Conservation (phyloP, 2,888 invertebrate species). For the Celastrina argiolus region DNA sequence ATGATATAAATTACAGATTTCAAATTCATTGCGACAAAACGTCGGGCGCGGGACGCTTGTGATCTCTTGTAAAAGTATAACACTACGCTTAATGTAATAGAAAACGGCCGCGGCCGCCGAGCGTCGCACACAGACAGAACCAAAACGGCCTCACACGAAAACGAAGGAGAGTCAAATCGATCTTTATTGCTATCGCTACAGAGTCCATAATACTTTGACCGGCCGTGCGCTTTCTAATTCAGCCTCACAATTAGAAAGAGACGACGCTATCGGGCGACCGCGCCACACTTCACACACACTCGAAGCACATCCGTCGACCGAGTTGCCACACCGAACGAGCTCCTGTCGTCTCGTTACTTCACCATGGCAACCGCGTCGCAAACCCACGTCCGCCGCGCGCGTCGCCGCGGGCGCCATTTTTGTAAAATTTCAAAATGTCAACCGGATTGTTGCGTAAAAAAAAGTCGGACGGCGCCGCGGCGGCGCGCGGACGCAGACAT, state of each 20-base stretch:
- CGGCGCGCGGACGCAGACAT: constrained; percentile 21
- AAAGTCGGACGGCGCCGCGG: constrained; percentile 9
- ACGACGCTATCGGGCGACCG: constrained; percentile 57
- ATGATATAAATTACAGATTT: not conserved
- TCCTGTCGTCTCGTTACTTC: constrained; percentile 4
- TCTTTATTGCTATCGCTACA: constrained; percentile 68
- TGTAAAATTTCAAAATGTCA: constrained; percentile 22
- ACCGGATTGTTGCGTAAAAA: constrained; percentile 6
- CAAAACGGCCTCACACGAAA: constrained; percentile 47
- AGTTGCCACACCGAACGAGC: constrained; percentile 27
- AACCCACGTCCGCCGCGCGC: not conserved
- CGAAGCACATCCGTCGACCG: constrained; percentile 24
- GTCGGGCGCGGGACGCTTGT: constrained; percentile 54
- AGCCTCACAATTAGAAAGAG: constrained; percentile 76
- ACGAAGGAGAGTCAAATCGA: constrained; percentile 45
- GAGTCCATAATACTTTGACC: constrained; percentile 69
- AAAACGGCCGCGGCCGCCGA: constrained; percentile 63
- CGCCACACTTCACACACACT: constrained; percentile 37
- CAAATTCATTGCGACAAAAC: not conserved
- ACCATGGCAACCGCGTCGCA: constrained; percentile 18
- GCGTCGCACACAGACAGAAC: constrained; percentile 47
- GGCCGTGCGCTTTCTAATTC: constrained; percentile 66
- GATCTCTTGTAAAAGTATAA: constrained; percentile 72
- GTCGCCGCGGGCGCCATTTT: not conserved
- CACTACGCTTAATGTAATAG: constrained; percentile 72